Percentiles rank a stretch among this genome's conserved stretches.
phyloP scores from a whole-genome alignment of 1,140 invertebrate species.

The Bacillus rossius region DNA sequence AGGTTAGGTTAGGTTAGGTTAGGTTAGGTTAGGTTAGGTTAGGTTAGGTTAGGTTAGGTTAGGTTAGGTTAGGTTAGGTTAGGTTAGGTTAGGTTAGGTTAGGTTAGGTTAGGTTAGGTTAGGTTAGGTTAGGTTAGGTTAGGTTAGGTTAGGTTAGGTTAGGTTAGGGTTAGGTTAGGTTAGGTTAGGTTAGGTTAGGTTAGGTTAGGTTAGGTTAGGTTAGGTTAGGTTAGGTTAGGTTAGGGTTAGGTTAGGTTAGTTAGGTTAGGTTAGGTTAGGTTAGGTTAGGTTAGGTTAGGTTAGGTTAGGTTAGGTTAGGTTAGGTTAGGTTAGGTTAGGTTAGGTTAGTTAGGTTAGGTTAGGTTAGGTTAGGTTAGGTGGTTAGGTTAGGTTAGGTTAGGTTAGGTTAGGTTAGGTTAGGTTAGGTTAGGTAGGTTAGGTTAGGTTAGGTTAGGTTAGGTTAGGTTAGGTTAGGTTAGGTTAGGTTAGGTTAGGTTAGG shows the following conservation, averaged over 20 bases:
- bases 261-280: slow-evolving; percentile 26
- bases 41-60: slow-evolving; percentile 20
- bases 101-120: slow-evolving; percentile 9
- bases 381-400: too few relatives aligned
- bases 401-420: too few relatives aligned
- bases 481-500: too few relatives aligned
- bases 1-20: not conserved
- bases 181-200: slow-evolving; percentile 27
- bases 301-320: slow-evolving; percentile 27
- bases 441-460: too few relatives aligned
- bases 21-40: slow-evolving; percentile 17
- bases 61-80: slow-evolving; percentile 14
- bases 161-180: slow-evolving; percentile 27
- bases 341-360: too few relatives aligned
- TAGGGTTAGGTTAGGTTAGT: slow-evolving; percentile 25
- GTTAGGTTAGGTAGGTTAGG: too few relatives aligned
- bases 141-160: slow-evolving; percentile 27
- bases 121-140: slow-evolving; percentile 21
- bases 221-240: slow-evolving; percentile 23
- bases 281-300: slow-evolving; percentile 26
- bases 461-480: too few relatives aligned
- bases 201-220: slow-evolving; percentile 30
- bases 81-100: slow-evolving; percentile 9
- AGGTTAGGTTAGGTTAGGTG: too few relatives aligned
- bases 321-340: too few relatives aligned